Evolutionary conservation across 2,113 vertebrate species (phyloP).

Genomic region (Entomyzon cyanotis): DNA sequence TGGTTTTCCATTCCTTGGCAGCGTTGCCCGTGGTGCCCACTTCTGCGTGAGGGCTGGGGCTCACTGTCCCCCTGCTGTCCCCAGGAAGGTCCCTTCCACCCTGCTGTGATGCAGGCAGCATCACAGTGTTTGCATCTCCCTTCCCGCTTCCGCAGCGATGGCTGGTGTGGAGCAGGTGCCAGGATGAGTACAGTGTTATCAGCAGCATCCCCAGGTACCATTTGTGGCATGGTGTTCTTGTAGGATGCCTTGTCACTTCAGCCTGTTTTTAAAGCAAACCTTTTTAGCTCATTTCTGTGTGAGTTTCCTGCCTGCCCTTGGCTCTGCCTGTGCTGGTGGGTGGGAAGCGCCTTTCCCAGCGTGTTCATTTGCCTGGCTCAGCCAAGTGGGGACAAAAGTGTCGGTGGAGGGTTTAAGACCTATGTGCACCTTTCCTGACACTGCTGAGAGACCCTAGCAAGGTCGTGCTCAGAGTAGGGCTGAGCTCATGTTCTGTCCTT

Average conservation of each 20-base stretch:
- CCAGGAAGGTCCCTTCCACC: not conserved
- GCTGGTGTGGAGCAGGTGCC: not conserved
- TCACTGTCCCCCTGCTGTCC: fast-evolving
- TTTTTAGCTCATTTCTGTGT: not conserved
- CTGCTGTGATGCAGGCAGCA: not conserved
- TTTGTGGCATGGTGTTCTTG: fast-evolving
- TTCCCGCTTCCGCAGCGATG: fast-evolving
- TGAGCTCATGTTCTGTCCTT: not conserved
- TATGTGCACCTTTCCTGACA: not conserved
- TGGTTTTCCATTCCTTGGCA: not conserved
- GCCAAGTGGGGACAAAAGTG: not conserved
- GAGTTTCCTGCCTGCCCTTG: not conserved
- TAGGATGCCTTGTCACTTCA: not conserved
- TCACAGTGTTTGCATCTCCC: not conserved
- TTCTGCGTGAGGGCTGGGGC: not conserved
- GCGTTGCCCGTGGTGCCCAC: fast-evolving
- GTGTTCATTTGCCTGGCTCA: not conserved
- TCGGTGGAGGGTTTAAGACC: not conserved
- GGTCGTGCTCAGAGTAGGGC: not conserved
- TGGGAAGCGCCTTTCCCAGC: not conserved
- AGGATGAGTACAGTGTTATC: not conserved
- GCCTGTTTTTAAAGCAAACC: constrained; percentile 40
- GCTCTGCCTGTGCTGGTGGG: not conserved
- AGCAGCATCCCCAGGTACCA: not conserved
- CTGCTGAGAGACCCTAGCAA: not conserved